Evolutionary conservation across 1,140 invertebrate species (phyloP), one percentile per base, ranked within the genome.

Genomic region (Pachypeltis micranthus): DNA sequence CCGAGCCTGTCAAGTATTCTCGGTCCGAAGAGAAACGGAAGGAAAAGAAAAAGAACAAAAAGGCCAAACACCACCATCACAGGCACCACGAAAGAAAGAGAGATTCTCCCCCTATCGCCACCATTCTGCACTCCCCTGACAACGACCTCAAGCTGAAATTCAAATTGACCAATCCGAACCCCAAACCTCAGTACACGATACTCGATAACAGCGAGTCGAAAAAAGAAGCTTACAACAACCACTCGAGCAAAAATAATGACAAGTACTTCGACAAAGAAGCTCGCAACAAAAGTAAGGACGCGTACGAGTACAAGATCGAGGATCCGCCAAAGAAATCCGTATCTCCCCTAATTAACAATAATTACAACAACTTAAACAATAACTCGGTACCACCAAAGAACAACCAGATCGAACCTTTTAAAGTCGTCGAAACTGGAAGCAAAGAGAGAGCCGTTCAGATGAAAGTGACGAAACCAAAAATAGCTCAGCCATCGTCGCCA

Each of bases 141-240:
- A 65, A 62, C 16, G 70, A 72, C 51, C 66, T 69, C 27, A 72
- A 72, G 47, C 57, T 72, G 23, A 72, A 72, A 61, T 66, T 72
- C 19, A 72, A 72, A 62, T 60, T 72, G 1, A 70, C 68, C 44
- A 55, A 65, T 51, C 31, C 47, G 1, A 63, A 62, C 39, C 39
- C 63, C 14, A 64, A 64, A 39, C 56, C 60, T 21, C 29, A 57
- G 21, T 64, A 64, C 28, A 64, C 24, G 10, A 57, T 64, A 12
- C 28, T 60, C 0, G 63, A 64, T 12, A 27, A 29, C 25, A 28
- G 54, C 25, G 63, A 64, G 16, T 24, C 27, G 59, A 47, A 31
- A n/a, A 64, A 64, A 28, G 63, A 64, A 14, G 25, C 4, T 19
- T 7, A 24, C 51, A 55, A 55, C 51, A 4, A 55, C 10, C 19